phyloP scores from a whole-genome alignment of 2,113 vertebrate species.

The Coryphaenoides rupestris region DNA sequence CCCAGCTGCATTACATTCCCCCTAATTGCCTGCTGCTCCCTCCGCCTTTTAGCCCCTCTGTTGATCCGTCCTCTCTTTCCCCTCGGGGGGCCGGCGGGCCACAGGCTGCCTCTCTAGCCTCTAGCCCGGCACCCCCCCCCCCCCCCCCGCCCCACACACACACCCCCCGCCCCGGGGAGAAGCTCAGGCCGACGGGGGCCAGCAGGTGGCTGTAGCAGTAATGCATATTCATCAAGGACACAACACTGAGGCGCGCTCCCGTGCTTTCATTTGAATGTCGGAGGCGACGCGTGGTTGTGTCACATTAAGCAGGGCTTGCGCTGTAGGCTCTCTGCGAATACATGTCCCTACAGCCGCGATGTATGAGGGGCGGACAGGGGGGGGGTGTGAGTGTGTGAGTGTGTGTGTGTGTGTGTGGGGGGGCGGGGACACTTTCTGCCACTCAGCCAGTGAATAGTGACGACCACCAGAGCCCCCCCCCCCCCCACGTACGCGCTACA shows the following conservation, averaged over 20 bases:
- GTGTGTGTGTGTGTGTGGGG: no score
- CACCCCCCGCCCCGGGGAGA: not conserved
- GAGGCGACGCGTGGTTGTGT: not conserved
- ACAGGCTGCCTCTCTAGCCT: conserved; percentile 48
- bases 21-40: conserved; percentile 56
- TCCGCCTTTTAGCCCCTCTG: conserved; percentile 36
- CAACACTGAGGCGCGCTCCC: not conserved
- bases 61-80: conserved; percentile 51
- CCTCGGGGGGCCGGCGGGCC: conserved; percentile 22
- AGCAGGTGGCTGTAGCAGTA: no score
- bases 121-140: not conserved
- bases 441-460: conserved; percentile 39
- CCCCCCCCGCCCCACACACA: no score
- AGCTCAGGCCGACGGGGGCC: no score
- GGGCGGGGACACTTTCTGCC: conserved; percentile 7
- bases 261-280: not conserved
- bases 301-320: no score
- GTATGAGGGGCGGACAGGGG: not conserved
- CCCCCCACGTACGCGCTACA: no score
- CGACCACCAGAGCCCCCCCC: no score
- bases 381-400: no score
- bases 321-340: not conserved
- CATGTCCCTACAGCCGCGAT: not conserved
- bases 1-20: conserved; percentile 32
- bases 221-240: no score